Conservation (phyloP, 2,888 invertebrate species). For the Gymnosoma rotundatum region DNA sequence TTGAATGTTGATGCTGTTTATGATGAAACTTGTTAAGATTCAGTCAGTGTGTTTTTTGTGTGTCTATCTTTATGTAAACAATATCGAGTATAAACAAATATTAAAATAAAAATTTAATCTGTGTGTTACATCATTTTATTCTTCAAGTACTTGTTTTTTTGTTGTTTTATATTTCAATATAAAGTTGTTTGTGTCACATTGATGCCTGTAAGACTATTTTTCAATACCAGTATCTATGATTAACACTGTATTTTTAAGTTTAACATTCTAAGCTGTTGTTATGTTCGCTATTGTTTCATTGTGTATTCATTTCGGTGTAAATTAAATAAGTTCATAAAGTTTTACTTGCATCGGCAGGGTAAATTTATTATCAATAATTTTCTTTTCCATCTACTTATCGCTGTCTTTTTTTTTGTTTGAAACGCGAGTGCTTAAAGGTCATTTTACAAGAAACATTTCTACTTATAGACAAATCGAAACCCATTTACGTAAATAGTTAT, state of each 20-base stretch:
- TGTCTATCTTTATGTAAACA: conserved; percentile 37
- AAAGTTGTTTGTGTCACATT: background rate
- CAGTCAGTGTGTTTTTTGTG: background rate
- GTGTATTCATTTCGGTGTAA: conserved; percentile 29
- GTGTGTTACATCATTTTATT: conserved; percentile 17
- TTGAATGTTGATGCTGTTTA: conserved; percentile 9
- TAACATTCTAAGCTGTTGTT: conserved; percentile 21
- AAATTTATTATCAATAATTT: conserved; percentile 3
- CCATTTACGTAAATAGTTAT: conserved; percentile 32
- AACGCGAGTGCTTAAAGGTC: too few species aligned
- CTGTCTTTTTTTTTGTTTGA: background rate
- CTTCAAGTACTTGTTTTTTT: background rate
- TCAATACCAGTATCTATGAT: conserved; percentile 33
- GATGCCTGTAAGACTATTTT: background rate
- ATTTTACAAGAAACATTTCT: background rate
- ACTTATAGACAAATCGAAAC: conserved; percentile 5
- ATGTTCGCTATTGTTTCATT: background rate
- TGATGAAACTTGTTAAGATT: conserved; percentile 1
- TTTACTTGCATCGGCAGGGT: background rate
- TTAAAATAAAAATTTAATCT: conserved; percentile 16
- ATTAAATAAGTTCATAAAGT: conserved; percentile 40
- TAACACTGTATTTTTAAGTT: conserved; percentile 46
- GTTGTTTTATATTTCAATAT: conserved; percentile 33
- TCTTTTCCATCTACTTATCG: background rate
- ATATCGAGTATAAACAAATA: conserved; percentile 23